Base-by-base conservation (phyloP, 2,888 invertebrate genomes). In the Brachyopa scutellaris region DNA sequence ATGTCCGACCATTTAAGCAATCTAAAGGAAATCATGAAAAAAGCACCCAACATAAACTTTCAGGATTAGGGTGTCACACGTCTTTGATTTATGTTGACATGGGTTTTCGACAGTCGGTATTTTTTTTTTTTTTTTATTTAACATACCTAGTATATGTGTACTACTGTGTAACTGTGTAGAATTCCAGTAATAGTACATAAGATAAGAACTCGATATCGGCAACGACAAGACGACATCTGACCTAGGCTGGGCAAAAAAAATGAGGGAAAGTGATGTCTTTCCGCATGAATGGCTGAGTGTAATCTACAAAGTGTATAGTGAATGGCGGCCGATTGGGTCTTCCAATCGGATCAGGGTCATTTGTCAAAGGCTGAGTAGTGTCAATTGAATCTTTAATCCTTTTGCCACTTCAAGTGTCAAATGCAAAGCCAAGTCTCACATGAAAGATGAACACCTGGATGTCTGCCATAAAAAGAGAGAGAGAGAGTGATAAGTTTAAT, bases 11-110 rank as follows among this genome's bases (percentile, higher is more conserved):
- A 77, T 77, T 82, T 82, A 70, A 82, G 82, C 77, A 77, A 77
- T 82, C 82, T 64, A 59, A 61, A 70, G 59, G 40, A 82, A 82
- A 70, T 82, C 70, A 76, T 26, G 38, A 59, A 45, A 51, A 59
- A 29, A 23, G 15, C 64, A 66, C 38, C 59, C 66, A 59, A 77
- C 82, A 72, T 82, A 82, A 82, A 82, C 59, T 82, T 82, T 77
- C 77, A 72, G 82, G 82, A 82, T 82, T 82, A 82, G 82, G 82
- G 82, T 82, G 82, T 82, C 82, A 77, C 82, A 82, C 77, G 69
- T 82, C 82, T 70, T 77, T 82, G 82, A 82, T 82, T 82, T 82
- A 82, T 82, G 82, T 82, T 82, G 82, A 82, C 82, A 77, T 82
- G 82, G 70, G 82, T 72, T 70, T 77, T 82, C 82, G 77, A 82